phyloP scores from a whole-genome alignment of 2,113 vertebrate species.

The Hoplias malabaricus region DNA sequence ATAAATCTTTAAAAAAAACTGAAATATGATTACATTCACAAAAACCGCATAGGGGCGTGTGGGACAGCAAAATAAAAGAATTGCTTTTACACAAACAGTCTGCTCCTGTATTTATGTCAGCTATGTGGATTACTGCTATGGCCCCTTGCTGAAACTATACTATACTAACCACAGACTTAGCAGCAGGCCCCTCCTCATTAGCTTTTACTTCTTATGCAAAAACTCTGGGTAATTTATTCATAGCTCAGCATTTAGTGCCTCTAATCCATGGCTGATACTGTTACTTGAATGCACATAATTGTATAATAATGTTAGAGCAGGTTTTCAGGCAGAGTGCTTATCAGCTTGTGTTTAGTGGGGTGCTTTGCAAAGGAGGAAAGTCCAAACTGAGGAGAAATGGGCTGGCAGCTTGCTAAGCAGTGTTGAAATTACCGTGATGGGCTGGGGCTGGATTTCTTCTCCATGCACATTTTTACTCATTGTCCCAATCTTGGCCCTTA shows the following conservation, averaged over 20 bases:
- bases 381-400: slow-evolving; percentile 57
- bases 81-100: not conserved
- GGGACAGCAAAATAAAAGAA: not conserved
- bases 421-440: slow-evolving; percentile 66
- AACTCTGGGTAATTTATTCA: slow-evolving; percentile 54
- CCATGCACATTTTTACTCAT: slow-evolving; percentile 70
- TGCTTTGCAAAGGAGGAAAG: slow-evolving; percentile 41
- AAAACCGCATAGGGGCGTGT: not conserved
- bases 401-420: slow-evolving; percentile 65
- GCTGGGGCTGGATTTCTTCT: slow-evolving; percentile 57
- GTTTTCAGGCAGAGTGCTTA: slow-evolving; percentile 61
- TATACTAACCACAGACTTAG: not conserved
- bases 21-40: slow-evolving; percentile 17
- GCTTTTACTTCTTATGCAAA: slow-evolving; percentile 34
- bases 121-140: slow-evolving; percentile 24
- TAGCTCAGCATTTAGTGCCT: slow-evolving; percentile 54
- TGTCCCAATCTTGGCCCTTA: slow-evolving; percentile 70
- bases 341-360: slow-evolving; percentile 55
- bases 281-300: slow-evolving; percentile 52
- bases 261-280: slow-evolving; percentile 47
- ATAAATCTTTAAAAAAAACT: slow-evolving; percentile 37
- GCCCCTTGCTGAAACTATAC: not conserved
- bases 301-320: slow-evolving; percentile 51
- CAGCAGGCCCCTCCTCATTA: not conserved
- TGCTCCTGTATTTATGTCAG: slow-evolving; percentile 4